Percentiles rank a stretch among this genome's conserved stretches.
Evolutionary conservation across 2,888 invertebrate genomes (phyloP).

Genomic region (Mythimna loreyi): DNA sequence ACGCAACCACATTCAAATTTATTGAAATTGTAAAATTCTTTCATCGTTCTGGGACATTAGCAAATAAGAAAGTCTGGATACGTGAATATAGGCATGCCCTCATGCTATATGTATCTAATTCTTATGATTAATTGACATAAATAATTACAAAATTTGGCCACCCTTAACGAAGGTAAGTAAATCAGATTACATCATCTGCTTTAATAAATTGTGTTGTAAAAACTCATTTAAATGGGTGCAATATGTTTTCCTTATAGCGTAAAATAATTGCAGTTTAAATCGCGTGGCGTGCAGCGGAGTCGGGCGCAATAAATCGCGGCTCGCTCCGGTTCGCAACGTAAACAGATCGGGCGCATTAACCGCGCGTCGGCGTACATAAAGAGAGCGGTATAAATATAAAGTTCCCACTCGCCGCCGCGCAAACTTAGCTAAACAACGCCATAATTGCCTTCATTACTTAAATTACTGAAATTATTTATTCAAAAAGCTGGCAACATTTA

Average conservation of each 20-base stretch:
- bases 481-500: slow-evolving; percentile 91
- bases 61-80: background rate
- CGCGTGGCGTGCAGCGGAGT: slow-evolving; percentile 84
- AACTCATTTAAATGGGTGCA: slow-evolving; percentile 82
- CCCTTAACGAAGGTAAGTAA: slow-evolving; percentile 26
- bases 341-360: slow-evolving; percentile 91
- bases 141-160: slow-evolving; percentile 8
- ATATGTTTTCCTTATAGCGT: slow-evolving; percentile 86
- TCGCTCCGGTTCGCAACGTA: slow-evolving; percentile 83
- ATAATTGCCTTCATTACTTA: slow-evolving; percentile 91
- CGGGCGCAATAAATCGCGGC: slow-evolving; percentile 87
- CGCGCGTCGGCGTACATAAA: slow-evolving; percentile 90
- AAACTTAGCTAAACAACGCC: slow-evolving; percentile 91
- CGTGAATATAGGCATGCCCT: background rate
- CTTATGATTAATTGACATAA: slow-evolving; percentile 20
- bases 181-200: slow-evolving; percentile 50
- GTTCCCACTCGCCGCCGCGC: slow-evolving; percentile 89
- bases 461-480: slow-evolving; percentile 91
- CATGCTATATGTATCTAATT: background rate
- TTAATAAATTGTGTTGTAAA: slow-evolving; percentile 71
- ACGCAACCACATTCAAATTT: slow-evolving; percentile 68
- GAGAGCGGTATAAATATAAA: slow-evolving; percentile 91
- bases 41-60: background rate
- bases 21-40: slow-evolving; percentile 26
- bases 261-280: slow-evolving; percentile 90